phyloP scores from a whole-genome alignment of 2,797 vertebrate genomes.

The Pseudomugil tenellus region DNA sequence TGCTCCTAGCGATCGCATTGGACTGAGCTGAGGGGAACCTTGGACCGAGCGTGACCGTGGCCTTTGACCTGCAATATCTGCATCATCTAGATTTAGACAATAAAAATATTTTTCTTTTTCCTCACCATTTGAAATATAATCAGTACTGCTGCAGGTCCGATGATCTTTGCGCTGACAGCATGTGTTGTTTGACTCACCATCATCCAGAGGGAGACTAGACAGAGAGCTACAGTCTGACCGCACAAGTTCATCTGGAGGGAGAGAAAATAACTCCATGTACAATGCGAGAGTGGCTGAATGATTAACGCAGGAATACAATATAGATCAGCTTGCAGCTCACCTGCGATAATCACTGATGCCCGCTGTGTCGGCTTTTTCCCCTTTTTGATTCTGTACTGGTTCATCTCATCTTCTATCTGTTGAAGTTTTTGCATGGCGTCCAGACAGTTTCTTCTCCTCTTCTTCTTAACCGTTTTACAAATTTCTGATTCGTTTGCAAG shows the following conservation, averaged over 20 bases:
- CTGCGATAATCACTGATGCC: slow-evolving; percentile 87
- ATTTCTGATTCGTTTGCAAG: slow-evolving; percentile 91
- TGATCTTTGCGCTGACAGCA: slow-evolving; percentile 4
- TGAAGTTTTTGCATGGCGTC: slow-evolving; percentile 94
- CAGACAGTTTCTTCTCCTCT: slow-evolving; percentile 91
- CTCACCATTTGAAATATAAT: not conserved
- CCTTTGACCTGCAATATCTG: slow-evolving; percentile 80
- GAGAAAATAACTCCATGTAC: slow-evolving; percentile 20
- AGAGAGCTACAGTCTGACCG: slow-evolving; percentile 93
- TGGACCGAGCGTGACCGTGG: slow-evolving; percentile 88
- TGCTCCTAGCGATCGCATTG: slow-evolving; percentile 83
- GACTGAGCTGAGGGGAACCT: slow-evolving; percentile 89
- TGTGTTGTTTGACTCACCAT: slow-evolving; percentile 83
- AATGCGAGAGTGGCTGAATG: not conserved
- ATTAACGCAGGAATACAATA: not conserved
- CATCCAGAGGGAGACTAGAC: slow-evolving; percentile 90
- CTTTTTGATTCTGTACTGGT: slow-evolving; percentile 92
- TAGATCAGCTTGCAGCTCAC: slow-evolving; percentile 65
- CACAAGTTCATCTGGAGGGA: slow-evolving; percentile 88
- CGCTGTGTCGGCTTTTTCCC: slow-evolving; percentile 93
- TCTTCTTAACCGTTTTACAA: slow-evolving; percentile 94
- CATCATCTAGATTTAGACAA: slow-evolving; percentile 64
- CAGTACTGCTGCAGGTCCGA: not conserved
- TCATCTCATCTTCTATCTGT: slow-evolving; percentile 95
- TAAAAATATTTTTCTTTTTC: not conserved